Conservation (phyloP, 1,140 invertebrate species). For the Centruroides sculpturatus region DNA sequence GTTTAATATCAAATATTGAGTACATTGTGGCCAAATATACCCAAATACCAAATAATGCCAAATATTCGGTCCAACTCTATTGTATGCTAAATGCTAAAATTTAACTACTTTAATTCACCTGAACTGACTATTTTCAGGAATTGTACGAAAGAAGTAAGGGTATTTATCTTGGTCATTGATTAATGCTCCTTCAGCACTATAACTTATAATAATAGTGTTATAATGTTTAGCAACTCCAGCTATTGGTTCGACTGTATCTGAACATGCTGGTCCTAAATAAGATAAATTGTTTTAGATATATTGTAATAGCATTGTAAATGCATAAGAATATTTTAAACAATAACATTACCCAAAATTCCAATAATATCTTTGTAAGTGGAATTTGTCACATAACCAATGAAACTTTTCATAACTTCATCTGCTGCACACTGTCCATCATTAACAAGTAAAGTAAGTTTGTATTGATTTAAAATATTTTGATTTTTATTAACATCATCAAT, state of each 20-base stretch:
- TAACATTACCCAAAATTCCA: conserved; percentile 46
- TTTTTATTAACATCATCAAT: conserved; percentile 48
- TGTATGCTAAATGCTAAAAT: neutral
- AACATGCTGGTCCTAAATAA: conserved; percentile 56
- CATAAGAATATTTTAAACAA: too few species aligned
- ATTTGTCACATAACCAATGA: conserved; percentile 53
- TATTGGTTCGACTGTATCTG: conserved; percentile 65
- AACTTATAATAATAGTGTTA: conserved; percentile 59
- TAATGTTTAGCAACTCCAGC: conserved; percentile 65
- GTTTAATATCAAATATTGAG: too few species aligned
- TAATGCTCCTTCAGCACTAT: conserved; percentile 58
- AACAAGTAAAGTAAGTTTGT: conserved; percentile 38
- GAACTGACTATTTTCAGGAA: conserved; percentile 62
- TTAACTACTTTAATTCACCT: conserved; percentile 30
- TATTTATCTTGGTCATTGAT: conserved; percentile 53
- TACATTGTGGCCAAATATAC: too few species aligned
- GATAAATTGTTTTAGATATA: neutral
- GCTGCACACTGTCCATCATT: conserved; percentile 55
- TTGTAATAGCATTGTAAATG: neutral
- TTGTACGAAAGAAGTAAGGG: conserved; percentile 69
- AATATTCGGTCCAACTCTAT: too few species aligned
- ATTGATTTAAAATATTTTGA: conserved; percentile 41
- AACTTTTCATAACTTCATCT: conserved; percentile 59
- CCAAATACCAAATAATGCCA: too few species aligned
- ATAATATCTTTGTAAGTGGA: conserved; percentile 39